Evolutionary conservation across 2,797 vertebrate species (phyloP).

Genomic region (Enteromius anoplus): DNA sequence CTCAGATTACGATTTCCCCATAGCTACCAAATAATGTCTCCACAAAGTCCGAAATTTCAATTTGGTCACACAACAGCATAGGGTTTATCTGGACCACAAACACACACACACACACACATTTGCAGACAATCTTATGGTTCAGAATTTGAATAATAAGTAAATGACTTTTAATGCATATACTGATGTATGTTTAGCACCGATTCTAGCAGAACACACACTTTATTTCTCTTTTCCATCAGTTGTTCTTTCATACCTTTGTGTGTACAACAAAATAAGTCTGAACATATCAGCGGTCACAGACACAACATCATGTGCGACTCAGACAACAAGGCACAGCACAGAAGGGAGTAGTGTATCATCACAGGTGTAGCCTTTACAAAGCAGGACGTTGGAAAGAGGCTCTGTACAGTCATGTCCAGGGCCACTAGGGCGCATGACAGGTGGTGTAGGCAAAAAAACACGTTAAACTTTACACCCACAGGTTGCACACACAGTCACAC

Average conservation of each 20-base stretch:
- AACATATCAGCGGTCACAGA: neutral
- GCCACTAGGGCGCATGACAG: slow-evolving; percentile 71
- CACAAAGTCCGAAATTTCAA: too few relatives aligned
- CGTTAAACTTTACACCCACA: slow-evolving; percentile 42
- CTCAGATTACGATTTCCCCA: too few relatives aligned
- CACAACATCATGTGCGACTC: neutral
- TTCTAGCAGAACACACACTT: neutral
- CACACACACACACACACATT: neutral
- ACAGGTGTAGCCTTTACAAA: slow-evolving; percentile 9
- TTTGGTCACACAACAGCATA: neutral
- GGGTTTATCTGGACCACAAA: neutral
- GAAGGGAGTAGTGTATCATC: neutral
- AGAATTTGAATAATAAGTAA: neutral
- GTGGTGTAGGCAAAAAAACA: neutral
- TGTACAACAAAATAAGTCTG: neutral
- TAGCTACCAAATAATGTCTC: too few relatives aligned
- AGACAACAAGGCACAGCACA: neutral
- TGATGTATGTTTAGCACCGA: neutral
- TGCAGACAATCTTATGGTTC: neutral
- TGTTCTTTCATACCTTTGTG: neutral
- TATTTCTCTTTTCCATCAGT: neutral
- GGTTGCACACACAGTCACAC: neutral
- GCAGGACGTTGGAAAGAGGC: neutral
- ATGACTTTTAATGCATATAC: neutral
- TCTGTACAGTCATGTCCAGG: slow-evolving; percentile 67